Evolutionary conservation across 1,140 invertebrate genomes (phyloP), one percentile per base, ranked within the genome.

Genomic region (Leptinotarsa texana): DNA sequence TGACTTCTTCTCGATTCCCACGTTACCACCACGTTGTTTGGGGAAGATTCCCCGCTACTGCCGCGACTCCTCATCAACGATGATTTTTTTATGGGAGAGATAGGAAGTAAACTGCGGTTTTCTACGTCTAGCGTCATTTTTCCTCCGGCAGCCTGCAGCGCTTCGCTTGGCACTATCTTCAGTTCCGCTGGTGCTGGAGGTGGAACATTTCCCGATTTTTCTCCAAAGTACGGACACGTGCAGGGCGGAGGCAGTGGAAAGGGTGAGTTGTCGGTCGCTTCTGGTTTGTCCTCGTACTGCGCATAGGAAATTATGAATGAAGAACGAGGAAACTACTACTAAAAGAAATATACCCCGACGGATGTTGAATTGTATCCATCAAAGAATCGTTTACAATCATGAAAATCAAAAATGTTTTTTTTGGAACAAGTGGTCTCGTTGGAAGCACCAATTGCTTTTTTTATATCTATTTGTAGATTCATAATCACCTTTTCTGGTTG

Each of bases 221-320:
- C 89, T 1, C 92, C 92, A 79, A 94, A 94, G 79, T 93, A 93
- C 0, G 93, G 92, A 80, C 93, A 93, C 0, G 92, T 93, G 82
- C 92, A 94, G 0, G 92, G 91, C 3, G 92, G 91, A 2, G 92
- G 91, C 42, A 93, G 79, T 13, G 89, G 84, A 27, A 91, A 80
- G 3, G 82, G 75, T 27, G 65, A 63, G 66, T 71, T 80, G 69
- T 83, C 82, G 6, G 72, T 76, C 15, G 65, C n/a, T 17, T 51
- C 51, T 2, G 51, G 51, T 57, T 57, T 57, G 2, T 18, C 51
- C 8, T 57, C 51, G 51, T 17, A 57, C 51, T 57, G 51, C 4
- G n/a, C 17, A 57, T 17, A 42, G 8, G 8, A 42, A 42, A 11
- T 42, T 42, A 42, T 11, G 8, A 42, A 42, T 42, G 8, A 42